Evolutionary conservation across 2,797 vertebrate species (phyloP), one percentile per base, ranked within the genome.

Genomic region (Tenualosa ilisha): DNA sequence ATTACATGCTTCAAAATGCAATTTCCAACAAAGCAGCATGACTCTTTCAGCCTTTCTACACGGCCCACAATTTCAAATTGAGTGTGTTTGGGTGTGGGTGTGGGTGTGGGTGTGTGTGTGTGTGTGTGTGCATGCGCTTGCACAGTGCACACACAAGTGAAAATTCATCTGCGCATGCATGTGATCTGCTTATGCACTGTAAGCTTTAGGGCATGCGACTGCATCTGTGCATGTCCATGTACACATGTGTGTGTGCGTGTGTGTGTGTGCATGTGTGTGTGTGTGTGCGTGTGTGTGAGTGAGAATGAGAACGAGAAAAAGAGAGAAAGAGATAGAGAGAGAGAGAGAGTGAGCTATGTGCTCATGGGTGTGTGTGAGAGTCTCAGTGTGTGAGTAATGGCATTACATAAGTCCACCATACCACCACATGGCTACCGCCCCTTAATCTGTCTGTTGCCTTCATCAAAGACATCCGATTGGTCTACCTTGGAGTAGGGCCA

Each of bases 331-430:
- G 46, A 46, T 2, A 46, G 43, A 46, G 43, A 46, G 46, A 46
- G 46, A 46, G 46, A 46, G 46, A 46, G 46, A 46, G 46, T 1
- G 54, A 56, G 54, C 22, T 24, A 4, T 63, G 63, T 65, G 63
- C 5, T 2, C 7, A 26, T 65, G 31, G 31, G 63, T 26, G 63
- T 2, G 63, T 1, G 26, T 20, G 4, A 22, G 17, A 31, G 68
- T 37, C 4, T 31, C 31, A 37, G 68, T 40, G 68, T 43, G 68
- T 75, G 31, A 75, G 6, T 75, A 75, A 75, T 75, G 15, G 31
- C 68, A 75, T 75, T 75, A 75, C 68, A 75, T 40, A 75, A 75
- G 37, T 75, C 7, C 31, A 40, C 31, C 68, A 75, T 75, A 31
- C 68, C 40, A 43, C 13, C 31, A 40, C 68, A 40, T 31, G 15